Evolutionary conservation across 1,140 invertebrate species (phyloP).

Genomic region (Triops longicaudatus): DNA sequence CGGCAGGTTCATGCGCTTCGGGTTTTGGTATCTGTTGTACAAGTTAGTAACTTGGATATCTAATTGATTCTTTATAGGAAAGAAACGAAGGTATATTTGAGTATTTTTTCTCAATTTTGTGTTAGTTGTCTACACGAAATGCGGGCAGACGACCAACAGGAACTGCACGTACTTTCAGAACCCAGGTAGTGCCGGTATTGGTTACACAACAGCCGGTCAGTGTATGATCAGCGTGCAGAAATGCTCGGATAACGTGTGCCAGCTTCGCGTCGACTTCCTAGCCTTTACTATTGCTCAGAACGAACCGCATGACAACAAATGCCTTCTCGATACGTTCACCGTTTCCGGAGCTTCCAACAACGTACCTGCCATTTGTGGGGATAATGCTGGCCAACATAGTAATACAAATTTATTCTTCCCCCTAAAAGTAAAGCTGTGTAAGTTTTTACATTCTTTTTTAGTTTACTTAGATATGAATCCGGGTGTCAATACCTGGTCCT

Average conservation of each 20-base stretch:
- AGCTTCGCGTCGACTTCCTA: conserved; percentile 43
- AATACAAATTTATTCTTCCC: conserved; percentile 35
- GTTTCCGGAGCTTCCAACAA: conserved; percentile 55
- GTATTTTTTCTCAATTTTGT: not conserved
- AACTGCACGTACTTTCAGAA: conserved; percentile 79
- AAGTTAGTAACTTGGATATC: conserved; percentile 47
- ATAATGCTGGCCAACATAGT: conserved; percentile 66
- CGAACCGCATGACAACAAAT: conserved; percentile 55
- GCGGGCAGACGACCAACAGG: conserved; percentile 54
- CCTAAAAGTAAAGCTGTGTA: not conserved
- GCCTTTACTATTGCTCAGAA: conserved; percentile 45
- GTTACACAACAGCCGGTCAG: conserved; percentile 35
- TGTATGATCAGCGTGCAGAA: conserved; percentile 57
- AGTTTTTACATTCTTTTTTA: not conserved
- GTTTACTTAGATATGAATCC: not conserved
- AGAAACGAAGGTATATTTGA: not conserved
- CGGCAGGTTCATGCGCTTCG: conserved; percentile 58
- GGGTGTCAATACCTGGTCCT: not conserved
- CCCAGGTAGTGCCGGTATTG: conserved; percentile 54
- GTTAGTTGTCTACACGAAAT: conserved; percentile 37
- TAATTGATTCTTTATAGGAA: not conserved
- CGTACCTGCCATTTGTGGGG: conserved; percentile 60
- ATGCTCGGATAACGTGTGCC: conserved; percentile 47
- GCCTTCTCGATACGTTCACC: conserved; percentile 56
- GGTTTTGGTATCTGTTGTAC: conserved; percentile 66